Evolutionary conservation across 2,113 vertebrate genomes (phyloP).

Genomic region (Tragelaphus imberbis): DNA sequence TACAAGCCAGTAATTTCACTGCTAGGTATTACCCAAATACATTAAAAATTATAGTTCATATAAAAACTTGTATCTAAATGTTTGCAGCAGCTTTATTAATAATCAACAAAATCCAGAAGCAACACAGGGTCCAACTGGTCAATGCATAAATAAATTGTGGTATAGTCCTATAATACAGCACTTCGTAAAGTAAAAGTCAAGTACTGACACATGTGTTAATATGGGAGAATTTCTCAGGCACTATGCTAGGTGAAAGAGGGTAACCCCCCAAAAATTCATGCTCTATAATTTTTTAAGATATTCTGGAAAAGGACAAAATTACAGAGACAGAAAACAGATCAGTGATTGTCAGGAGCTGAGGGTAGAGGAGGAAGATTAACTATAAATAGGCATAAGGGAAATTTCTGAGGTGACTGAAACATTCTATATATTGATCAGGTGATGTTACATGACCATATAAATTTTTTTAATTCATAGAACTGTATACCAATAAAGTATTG

Average conservation of each 20-base stretch:
- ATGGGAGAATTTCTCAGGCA: neutral
- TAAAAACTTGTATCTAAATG: neutral
- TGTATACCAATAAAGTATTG: neutral
- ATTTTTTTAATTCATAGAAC: neutral
- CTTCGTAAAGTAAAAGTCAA: neutral
- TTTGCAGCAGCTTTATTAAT: neutral
- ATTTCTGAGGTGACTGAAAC: neutral
- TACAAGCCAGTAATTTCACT: neutral
- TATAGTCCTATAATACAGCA: neutral
- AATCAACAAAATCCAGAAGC: neutral
- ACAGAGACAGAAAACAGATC: neutral
- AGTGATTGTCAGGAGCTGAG: neutral
- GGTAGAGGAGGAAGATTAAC: neutral
- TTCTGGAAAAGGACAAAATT: neutral
- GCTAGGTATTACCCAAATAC: neutral
- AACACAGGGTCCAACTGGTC: neutral
- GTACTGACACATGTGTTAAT: neutral
- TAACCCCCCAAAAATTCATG: neutral
- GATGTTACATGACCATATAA: neutral
- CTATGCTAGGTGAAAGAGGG: neutral
- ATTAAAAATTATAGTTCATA: neutral
- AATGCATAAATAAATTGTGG: neutral
- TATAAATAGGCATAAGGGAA: neutral
- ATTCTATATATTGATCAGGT: neutral
- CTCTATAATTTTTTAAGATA: neutral